Percentiles rank a stretch among this genome's conserved stretches.
phyloP scores from a whole-genome alignment of 2,888 invertebrate species.

The Bellardia bayeri region DNA sequence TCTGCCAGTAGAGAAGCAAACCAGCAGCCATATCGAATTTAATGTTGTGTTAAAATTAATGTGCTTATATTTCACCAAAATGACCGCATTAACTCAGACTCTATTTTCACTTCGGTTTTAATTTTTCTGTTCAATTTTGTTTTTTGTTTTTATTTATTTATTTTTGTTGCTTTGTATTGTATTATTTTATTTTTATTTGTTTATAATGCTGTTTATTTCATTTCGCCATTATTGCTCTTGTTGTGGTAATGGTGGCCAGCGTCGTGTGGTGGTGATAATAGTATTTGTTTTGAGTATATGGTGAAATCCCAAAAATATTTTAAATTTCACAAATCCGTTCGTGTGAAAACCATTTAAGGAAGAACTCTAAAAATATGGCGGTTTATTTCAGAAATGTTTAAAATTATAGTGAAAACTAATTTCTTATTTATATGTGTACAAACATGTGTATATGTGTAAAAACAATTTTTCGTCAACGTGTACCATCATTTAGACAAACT shows the following conservation, averaged over 20 bases:
- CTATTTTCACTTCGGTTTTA: slow-evolving; percentile 76
- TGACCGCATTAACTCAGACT: slow-evolving; percentile 79
- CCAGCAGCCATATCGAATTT: slow-evolving; percentile 75
- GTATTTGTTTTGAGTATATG: slow-evolving; percentile 1
- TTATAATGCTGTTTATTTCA: slow-evolving; percentile 71
- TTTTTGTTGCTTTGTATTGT: slow-evolving; percentile 52
- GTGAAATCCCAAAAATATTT: no score
- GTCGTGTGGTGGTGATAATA: slow-evolving; percentile 9
- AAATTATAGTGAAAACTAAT: no score
- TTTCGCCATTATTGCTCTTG: slow-evolving; percentile 62
- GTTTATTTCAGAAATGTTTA: no score
- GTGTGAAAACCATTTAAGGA: no score
- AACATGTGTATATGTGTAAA: no score
- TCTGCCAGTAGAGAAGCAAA: slow-evolving; percentile 26
- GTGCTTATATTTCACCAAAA: slow-evolving; percentile 82
- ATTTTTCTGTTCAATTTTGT: slow-evolving; percentile 55
- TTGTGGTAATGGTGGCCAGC: slow-evolving; percentile 47
- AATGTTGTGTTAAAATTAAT: slow-evolving; percentile 82
- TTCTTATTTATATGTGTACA: no score
- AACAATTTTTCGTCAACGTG: no score
- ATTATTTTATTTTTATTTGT: slow-evolving; percentile 63
- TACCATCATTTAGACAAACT: no score
- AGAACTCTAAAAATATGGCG: no score
- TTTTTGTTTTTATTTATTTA: slow-evolving; percentile 46
- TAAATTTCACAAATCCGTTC: no score